Base-by-base conservation (phyloP, 2,888 invertebrate species). In the Pediacus dermestoides region DNA sequence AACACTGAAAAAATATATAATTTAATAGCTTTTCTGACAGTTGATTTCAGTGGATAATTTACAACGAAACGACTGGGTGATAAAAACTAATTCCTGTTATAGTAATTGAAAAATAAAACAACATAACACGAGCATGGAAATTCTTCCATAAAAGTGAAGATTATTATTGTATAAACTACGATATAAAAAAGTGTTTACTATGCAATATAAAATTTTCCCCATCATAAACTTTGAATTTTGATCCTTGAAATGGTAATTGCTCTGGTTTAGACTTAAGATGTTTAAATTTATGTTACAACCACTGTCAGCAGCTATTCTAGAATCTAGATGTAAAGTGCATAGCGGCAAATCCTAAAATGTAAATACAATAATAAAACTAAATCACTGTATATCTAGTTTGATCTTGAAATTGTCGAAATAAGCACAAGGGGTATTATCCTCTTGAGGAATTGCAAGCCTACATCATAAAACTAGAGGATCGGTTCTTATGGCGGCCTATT, bases 341-440 rank as follows among this genome's bases (percentile, higher is more conserved):
- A 18, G 14, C 23, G 6, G 21, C 23, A 30, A 30, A 48, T 51
- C 50, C 49, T 44, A 52, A 53, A 55, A 55, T 53, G 57, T 52
- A 55, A 57, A 57, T 57, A 50, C 45, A 49, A 48, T 50, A 48
- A 57, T 58, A 58, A 58, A 60, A 58, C 49, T 56, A 56, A 60
- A 58, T 56, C 57, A 53, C 50, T 22, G 41, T 46, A 44, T 51
- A 55, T 58, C 54, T 52, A 50, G 53, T 50, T 48, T 49, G 50
- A 53, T 50, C 52, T 46, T 37, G 43, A 48, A 56, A 55, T 56
- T 50, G 57, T 54, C 53, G 51, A 55, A 54, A 56, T 53, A 55
- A 57, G 52, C 54, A 50, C 41, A 48, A 51, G 48, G 49, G 46
- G 34, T 45, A 45, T 44, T 47, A 52, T 51, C 45, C 53, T 53